These are phyloP conservation scores for Caenorhabditis sulstoni DNA, from an alignment of 2,888 invertebrate species.

Conservation along the genomic window DNA sequence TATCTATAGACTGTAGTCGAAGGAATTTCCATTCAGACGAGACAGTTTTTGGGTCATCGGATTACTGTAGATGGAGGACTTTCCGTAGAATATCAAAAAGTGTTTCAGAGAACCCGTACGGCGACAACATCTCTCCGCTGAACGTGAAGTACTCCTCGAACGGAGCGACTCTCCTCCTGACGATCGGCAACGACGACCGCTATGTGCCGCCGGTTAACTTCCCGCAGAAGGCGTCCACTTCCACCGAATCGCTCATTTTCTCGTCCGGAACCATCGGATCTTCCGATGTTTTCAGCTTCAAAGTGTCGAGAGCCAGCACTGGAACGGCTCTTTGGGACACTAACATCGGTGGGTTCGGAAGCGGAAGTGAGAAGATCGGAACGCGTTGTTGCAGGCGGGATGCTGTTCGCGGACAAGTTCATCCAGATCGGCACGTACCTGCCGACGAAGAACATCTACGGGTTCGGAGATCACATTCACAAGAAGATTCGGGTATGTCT, in stretches of 20 bases:
- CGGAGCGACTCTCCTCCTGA: slow-evolving; percentile 56
- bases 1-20: too few relatives aligned
- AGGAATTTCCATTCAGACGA: too few relatives aligned
- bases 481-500: slow-evolving; percentile 71
- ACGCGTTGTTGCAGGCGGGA: slow-evolving; percentile 49
- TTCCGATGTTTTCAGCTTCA: slow-evolving; percentile 57
- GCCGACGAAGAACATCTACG: slow-evolving; percentile 74
- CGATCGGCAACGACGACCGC: slow-evolving; percentile 59
- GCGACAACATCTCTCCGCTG: slow-evolving; percentile 57
- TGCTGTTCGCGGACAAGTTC: slow-evolving; percentile 76
- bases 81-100: too few relatives aligned
- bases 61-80: too few relatives aligned
- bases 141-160: slow-evolving; percentile 41
- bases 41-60: too few relatives aligned
- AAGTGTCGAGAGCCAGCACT: slow-evolving; percentile 56
- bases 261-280: slow-evolving; percentile 25
- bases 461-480: slow-evolving; percentile 79
- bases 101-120: slow-evolving; percentile 67
- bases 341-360: slow-evolving; percentile 61
- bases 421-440: slow-evolving; percentile 77
- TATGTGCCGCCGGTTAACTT: slow-evolving; percentile 64
- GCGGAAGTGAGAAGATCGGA: too few relatives aligned
- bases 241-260: slow-evolving; percentile 53
- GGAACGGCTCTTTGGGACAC: slow-evolving; percentile 63
- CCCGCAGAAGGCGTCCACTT: slow-evolving; percentile 58